Conservation (phyloP, 2,797 vertebrate genomes). For the Tarsius wallacei region DNA sequence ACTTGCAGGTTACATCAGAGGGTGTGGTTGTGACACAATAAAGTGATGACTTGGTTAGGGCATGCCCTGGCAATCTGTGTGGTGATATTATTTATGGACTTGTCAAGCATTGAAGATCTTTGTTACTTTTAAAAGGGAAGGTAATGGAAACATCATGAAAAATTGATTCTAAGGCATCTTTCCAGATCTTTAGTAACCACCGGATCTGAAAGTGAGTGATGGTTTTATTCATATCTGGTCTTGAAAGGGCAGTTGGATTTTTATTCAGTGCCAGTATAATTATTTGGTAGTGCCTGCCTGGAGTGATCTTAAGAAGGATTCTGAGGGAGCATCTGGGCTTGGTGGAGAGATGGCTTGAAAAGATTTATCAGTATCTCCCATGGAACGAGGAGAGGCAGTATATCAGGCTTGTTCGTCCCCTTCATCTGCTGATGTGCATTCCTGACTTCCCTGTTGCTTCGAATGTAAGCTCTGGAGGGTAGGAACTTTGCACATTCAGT, state of each 20-base stretch:
- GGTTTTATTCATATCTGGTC: slow-evolving; percentile 34
- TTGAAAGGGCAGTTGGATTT: not conserved
- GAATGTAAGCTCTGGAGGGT: not conserved
- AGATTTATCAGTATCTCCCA: not conserved
- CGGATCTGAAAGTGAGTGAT: slow-evolving; percentile 66
- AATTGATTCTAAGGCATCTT: slow-evolving; percentile 58
- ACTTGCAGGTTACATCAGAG: slow-evolving; percentile 38
- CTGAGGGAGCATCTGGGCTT: not conserved
- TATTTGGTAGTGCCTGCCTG: not conserved
- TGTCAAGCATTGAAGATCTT: slow-evolving; percentile 54
- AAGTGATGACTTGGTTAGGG: slow-evolving; percentile 54
- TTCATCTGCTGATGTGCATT: not conserved
- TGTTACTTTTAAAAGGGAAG: slow-evolving; percentile 42
- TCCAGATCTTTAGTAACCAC: slow-evolving; percentile 37
- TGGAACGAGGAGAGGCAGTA: not conserved
- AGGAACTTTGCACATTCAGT: not conserved
- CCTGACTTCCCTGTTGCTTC: not conserved
- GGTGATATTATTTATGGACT: not conserved
- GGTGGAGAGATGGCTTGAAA: slow-evolving; percentile 25
- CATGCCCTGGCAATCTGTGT: slow-evolving; percentile 39
- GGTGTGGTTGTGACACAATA: slow-evolving; percentile 75
- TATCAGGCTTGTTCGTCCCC: not conserved
- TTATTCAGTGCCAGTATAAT: not conserved
- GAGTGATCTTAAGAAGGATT: slow-evolving; percentile 11
- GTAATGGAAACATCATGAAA: slow-evolving; percentile 66